phyloP scores from a whole-genome alignment of 2,113 vertebrate species.

The Sialia sialis region DNA sequence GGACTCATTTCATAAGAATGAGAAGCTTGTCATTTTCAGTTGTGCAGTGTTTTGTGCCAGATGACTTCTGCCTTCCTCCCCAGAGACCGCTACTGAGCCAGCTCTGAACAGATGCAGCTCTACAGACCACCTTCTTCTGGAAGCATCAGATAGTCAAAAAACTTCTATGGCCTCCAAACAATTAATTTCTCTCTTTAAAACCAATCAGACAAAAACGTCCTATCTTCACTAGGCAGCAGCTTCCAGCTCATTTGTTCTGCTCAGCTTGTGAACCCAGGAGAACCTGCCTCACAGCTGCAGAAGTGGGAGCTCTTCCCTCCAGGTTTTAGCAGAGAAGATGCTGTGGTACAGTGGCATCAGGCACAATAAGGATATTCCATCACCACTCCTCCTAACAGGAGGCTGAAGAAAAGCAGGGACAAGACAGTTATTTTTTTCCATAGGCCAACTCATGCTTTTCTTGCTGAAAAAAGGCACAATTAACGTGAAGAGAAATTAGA shows the following conservation, averaged over 20 bases:
- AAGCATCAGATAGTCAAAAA: conserved; percentile 20
- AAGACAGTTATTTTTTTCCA: neutral
- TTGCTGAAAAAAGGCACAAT: neutral
- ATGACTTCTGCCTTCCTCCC: conserved; percentile 52
- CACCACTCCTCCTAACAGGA: neutral
- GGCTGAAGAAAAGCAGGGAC: neutral
- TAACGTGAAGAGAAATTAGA: neutral
- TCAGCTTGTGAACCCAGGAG: neutral
- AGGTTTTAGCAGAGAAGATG: neutral
- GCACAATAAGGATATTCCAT: neutral
- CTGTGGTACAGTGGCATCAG: neutral
- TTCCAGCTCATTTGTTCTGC: neutral
- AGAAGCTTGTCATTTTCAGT: conserved; percentile 39
- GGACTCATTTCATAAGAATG: conserved; percentile 46
- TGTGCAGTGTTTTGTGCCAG: neutral
- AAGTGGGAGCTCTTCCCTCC: neutral
- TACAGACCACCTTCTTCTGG: conserved; percentile 38
- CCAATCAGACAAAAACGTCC: neutral
- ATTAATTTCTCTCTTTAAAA: neutral
- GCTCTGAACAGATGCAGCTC: conserved; percentile 9
- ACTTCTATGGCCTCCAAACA: neutral
- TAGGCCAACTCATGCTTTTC: neutral
- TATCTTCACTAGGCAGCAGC: neutral
- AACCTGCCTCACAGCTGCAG: neutral
- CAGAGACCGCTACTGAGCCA: conserved; percentile 38